These are phyloP conservation scores for Octonoba sinensis DNA, from an alignment of 2,888 invertebrate species.

Conservation along the genomic window DNA sequence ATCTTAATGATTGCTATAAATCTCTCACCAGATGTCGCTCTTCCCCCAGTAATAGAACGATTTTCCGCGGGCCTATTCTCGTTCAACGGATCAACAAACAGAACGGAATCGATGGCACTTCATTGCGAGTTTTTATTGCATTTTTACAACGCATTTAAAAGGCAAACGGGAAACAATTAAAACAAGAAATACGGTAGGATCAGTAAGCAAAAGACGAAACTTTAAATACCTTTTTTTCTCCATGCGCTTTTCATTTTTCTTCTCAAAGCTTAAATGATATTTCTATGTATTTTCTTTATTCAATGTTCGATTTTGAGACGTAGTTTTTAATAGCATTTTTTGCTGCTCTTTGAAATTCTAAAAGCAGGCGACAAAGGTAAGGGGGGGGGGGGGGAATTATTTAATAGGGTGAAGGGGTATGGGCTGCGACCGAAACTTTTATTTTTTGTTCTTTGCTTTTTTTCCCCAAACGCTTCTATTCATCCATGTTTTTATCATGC, in stretches of 20 bases:
- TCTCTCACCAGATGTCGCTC: slow-evolving; percentile 36
- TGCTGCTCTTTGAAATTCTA: too few relatives aligned
- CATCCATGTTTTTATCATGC: slow-evolving; percentile 21
- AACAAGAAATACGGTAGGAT: slow-evolving; percentile 6
- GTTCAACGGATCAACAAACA: slow-evolving; percentile 45
- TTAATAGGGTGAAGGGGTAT: slow-evolving; percentile 20
- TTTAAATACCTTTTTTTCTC: neutral
- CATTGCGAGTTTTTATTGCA: slow-evolving; percentile 25
- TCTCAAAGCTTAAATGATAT: slow-evolving; percentile 26
- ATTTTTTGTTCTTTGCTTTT: neutral
- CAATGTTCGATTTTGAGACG: slow-evolving; percentile 32
- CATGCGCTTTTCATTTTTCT: slow-evolving; percentile 1
- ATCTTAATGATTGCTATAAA: slow-evolving; percentile 44
- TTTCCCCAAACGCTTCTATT: neutral
- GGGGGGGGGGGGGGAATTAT: slow-evolving; percentile 13
- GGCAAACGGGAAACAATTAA: slow-evolving; percentile 18
- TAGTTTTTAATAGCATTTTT: slow-evolving; percentile 14
- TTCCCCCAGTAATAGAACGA: slow-evolving; percentile 26
- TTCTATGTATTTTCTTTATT: slow-evolving; percentile 25
- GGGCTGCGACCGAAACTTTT: neutral
- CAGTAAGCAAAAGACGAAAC: slow-evolving; percentile 15
- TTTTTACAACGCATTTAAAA: slow-evolving; percentile 22
- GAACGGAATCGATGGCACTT: slow-evolving; percentile 9
- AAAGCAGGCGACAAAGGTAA: neutral
- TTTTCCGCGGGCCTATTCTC: slow-evolving; percentile 27